phyloP scores from a whole-genome alignment of 2,888 invertebrate genomes.

The Syrphus vitripennis region DNA sequence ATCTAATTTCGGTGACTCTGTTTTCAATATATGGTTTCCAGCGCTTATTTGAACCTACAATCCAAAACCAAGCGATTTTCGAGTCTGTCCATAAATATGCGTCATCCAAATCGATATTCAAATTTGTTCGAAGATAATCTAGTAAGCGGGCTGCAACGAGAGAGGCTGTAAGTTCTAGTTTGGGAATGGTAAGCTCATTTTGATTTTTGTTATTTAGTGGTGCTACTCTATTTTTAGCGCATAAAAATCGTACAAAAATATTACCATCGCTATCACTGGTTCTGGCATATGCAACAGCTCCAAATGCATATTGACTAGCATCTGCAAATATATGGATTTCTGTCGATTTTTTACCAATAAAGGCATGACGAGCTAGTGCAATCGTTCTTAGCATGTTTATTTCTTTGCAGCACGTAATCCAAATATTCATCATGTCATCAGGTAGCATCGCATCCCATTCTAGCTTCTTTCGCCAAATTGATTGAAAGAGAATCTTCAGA shows the following conservation, averaged over 20 bases:
- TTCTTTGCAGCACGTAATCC: conserved; percentile 9
- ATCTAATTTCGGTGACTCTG: conserved; percentile 14
- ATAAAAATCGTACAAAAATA: too few species aligned
- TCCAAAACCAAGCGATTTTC: neutral
- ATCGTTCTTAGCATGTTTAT: neutral
- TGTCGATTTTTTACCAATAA: neutral
- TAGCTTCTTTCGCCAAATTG: too few species aligned
- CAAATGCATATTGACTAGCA: conserved; percentile 23
- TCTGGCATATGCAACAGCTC: too few species aligned
- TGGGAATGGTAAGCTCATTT: neutral
- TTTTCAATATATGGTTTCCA: conserved; percentile 18
- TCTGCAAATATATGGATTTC: conserved; percentile 33
- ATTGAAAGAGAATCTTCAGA: too few species aligned
- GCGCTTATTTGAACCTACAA: neutral
- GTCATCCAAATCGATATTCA: neutral
- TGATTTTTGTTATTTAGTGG: neutral
- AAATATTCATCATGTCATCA: conserved; percentile 7
- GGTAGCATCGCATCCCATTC: neutral
- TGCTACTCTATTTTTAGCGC: conserved; percentile 1
- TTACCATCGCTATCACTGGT: too few species aligned
- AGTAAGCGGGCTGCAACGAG: conserved; percentile 12
- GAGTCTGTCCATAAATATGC: conserved; percentile 6
- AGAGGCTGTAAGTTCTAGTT: neutral
- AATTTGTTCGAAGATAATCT: neutral
- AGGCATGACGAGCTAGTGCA: neutral